A percentile compares a stretch with the other conserved stretches of the same genome.
Evolutionary conservation across 2,888 invertebrate species (phyloP).

Genomic region (Macropis europaea): DNA sequence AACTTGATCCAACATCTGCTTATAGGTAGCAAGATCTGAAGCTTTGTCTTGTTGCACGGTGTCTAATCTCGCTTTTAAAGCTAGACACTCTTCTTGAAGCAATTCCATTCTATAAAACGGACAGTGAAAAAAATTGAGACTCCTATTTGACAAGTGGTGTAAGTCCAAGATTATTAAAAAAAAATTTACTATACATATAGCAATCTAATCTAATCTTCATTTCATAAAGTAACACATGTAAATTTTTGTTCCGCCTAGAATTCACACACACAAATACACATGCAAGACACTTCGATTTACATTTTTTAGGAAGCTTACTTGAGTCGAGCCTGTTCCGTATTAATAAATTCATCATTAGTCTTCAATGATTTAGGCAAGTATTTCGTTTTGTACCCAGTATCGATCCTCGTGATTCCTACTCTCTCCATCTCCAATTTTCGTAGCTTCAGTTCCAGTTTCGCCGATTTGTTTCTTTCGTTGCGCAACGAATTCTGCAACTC

Average conservation of each 20-base stretch:
- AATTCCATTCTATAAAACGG: conserved; percentile 81
- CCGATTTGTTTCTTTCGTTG: conserved; percentile 81
- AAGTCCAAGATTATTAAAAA: not conserved
- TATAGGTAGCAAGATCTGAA: conserved; percentile 82
- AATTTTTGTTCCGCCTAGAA: too few relatives aligned
- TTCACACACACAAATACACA: too few relatives aligned
- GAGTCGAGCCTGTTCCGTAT: conserved; percentile 72
- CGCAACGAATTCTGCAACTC: conserved; percentile 74
- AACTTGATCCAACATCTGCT: conserved; percentile 82
- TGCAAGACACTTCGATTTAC: too few relatives aligned
- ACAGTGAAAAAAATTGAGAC: too few relatives aligned
- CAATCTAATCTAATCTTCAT: too few relatives aligned
- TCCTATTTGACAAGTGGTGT: too few relatives aligned
- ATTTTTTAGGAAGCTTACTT: conserved; percentile 59
- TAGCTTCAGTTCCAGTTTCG: conserved; percentile 82
- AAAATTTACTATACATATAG: too few relatives aligned
- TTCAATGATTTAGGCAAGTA: conserved; percentile 68
- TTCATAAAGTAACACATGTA: too few relatives aligned
- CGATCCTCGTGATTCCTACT: conserved; percentile 76
- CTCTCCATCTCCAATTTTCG: conserved; percentile 82
- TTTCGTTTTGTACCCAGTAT: conserved; percentile 72
- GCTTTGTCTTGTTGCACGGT: conserved; percentile 85
- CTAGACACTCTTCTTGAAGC: conserved; percentile 85
- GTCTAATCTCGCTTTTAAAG: conserved; percentile 83
- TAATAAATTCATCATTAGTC: conserved; percentile 73